Conservation (phyloP, 2,797 vertebrate genomes). For the Pitangus sulphuratus region DNA sequence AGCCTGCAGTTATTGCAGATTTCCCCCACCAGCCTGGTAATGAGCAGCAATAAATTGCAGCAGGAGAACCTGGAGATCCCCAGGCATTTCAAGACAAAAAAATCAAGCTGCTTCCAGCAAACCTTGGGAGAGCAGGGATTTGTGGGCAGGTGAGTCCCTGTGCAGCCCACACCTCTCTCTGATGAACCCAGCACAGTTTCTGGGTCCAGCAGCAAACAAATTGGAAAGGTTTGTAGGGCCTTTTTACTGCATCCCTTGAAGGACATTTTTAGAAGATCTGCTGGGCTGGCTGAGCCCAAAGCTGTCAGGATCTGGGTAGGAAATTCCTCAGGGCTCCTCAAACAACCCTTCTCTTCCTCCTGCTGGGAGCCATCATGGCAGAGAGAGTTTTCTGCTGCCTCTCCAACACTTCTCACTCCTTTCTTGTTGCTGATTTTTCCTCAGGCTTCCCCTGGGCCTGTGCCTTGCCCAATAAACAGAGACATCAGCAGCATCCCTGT, state of each 20-base stretch:
- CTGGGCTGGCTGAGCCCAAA: not conserved
- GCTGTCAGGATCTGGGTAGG: not conserved
- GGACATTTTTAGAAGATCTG: not conserved
- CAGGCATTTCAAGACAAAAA: not conserved
- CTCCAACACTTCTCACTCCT: not conserved
- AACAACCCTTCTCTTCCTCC: not conserved
- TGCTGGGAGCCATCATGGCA: not conserved
- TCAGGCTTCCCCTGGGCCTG: not conserved
- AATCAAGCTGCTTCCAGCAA: not conserved
- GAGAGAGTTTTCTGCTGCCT: not conserved
- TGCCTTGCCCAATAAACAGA: not conserved
- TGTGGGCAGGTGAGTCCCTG: accelerated
- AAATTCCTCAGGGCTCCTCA: not conserved
- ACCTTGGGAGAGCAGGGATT: not conserved
- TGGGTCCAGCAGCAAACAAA: not conserved
- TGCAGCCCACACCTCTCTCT: not conserved
- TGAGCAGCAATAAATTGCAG: not conserved
- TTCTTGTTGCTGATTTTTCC: not conserved
- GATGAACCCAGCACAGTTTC: not conserved
- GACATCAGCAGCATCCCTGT: not conserved
- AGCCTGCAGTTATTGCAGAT: not conserved
- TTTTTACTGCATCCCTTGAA: not conserved
- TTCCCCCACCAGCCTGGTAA: not conserved
- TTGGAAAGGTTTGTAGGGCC: not conserved
- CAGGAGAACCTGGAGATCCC: not conserved